phyloP scores from a whole-genome alignment of 2,797 vertebrate genomes.

The Crocodylus rhombifer region DNA sequence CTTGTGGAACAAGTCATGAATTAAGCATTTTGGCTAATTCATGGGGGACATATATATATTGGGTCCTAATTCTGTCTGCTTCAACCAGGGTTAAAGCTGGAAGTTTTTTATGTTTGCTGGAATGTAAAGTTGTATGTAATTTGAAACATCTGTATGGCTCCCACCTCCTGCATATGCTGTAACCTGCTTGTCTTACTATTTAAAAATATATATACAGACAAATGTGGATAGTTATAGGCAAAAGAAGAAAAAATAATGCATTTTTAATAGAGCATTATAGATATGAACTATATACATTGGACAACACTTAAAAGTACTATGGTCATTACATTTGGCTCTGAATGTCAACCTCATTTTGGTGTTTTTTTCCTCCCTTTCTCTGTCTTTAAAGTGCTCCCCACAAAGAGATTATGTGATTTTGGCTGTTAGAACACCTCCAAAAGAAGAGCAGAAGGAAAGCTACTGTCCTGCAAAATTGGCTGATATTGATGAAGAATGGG shows the following conservation, averaged over 20 bases:
- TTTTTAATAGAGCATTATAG: background rate
- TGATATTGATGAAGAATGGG: constrained; percentile 90
- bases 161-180: no score
- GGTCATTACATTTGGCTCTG: background rate
- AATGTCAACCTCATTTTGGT: background rate
- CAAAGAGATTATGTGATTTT: constrained; percentile 91
- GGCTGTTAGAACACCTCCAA: constrained; percentile 88
- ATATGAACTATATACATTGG: background rate
- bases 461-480: constrained; percentile 67
- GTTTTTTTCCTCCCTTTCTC: background rate
- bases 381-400: constrained; percentile 83
- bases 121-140: no score
- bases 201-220: no score
- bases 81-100: no score
- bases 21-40: no score
- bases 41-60: no score
- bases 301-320: background rate
- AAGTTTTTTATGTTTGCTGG: no score
- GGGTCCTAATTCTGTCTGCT: no score
- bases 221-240: background rate
- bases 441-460: constrained; percentile 70
- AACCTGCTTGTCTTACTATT: no score
- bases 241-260: background rate
- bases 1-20: no score
- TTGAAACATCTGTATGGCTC: no score